phyloP scores from a whole-genome alignment of 2,888 invertebrate genomes.

The Micropterix aruncella region DNA sequence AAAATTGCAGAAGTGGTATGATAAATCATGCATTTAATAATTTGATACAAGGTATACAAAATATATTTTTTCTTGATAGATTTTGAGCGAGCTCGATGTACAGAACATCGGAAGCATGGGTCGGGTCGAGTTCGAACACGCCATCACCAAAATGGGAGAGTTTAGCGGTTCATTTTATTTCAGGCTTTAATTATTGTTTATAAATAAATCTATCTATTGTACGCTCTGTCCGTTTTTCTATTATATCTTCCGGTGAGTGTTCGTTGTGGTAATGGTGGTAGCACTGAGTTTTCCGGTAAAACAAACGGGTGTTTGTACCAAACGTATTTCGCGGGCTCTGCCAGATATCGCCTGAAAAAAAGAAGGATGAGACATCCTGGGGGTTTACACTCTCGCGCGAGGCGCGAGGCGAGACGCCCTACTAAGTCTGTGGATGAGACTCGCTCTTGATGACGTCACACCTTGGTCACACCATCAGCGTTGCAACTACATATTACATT shows the following conservation, averaged over 20 bases:
- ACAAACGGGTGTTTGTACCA: constrained; percentile 43
- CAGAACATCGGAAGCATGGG: constrained; percentile 42
- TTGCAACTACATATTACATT: too few relatives aligned
- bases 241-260: constrained; percentile 41
- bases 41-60: constrained; percentile 2
- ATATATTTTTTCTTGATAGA: constrained; percentile 20
- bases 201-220: constrained; percentile 18
- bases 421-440: too few relatives aligned
- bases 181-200: constrained; percentile 23
- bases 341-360: constrained; percentile 33
- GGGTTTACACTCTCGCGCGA: too few relatives aligned
- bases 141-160: constrained; percentile 46
- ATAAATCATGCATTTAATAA: constrained; percentile 8
- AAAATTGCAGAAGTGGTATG: constrained; percentile 42
- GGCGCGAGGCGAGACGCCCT: too few relatives aligned
- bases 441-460: too few relatives aligned
- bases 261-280: constrained; percentile 39
- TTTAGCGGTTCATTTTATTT: constrained; percentile 46
- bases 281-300: constrained; percentile 32
- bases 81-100: constrained; percentile 45
- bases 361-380: too few relatives aligned
- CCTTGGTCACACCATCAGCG: too few relatives aligned
- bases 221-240: constrained; percentile 38
- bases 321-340: constrained; percentile 39
- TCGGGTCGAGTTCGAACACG: constrained; percentile 43